Conservation (phyloP, 1,140 invertebrate species). For the Drosophila orosa region DNA sequence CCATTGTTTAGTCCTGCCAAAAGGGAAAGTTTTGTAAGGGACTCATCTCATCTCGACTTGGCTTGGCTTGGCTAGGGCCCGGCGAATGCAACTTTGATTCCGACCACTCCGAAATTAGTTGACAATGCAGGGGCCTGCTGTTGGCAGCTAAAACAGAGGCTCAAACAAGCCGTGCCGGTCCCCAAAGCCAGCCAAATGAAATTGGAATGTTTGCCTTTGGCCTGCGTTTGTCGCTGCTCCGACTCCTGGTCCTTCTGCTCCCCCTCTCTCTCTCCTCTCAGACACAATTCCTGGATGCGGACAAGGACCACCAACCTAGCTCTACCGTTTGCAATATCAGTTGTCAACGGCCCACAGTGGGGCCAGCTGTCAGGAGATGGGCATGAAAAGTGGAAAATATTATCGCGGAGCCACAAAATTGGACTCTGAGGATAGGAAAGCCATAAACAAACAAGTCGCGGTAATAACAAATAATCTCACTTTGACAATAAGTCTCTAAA, state of each 20-base stretch:
- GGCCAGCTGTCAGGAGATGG: not conserved
- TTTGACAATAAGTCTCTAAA: not conserved
- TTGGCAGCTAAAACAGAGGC: constrained; percentile 18
- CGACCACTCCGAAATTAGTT: constrained; percentile 54
- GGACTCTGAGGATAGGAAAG: not conserved
- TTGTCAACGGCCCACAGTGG: constrained; percentile 32
- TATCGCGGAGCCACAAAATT: not conserved
- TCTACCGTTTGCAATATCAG: constrained; percentile 43
- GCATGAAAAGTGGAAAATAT: not conserved
- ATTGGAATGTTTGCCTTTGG: constrained; percentile 64
- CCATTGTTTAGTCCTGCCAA: constrained; percentile 43
- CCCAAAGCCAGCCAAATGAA: constrained; percentile 59
- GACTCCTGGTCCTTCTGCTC: not conserved
- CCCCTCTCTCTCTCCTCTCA: not conserved
- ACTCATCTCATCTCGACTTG: constrained; percentile 8
- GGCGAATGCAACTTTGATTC: constrained; percentile 41
- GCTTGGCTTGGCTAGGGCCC: not conserved
- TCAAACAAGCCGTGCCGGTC: constrained; percentile 20
- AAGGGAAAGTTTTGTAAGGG: constrained; percentile 49
- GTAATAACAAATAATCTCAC: not conserved
- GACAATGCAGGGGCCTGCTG: constrained; percentile 42
- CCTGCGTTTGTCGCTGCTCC: constrained; percentile 6
- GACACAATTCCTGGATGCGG: constrained; percentile 22
- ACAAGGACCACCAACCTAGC: constrained; percentile 2
- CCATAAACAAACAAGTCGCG: too few species aligned